These are phyloP conservation scores for Sinotaia quadrata DNA, from an alignment of 2,888 invertebrate genomes.

Conservation along the genomic window DNA sequence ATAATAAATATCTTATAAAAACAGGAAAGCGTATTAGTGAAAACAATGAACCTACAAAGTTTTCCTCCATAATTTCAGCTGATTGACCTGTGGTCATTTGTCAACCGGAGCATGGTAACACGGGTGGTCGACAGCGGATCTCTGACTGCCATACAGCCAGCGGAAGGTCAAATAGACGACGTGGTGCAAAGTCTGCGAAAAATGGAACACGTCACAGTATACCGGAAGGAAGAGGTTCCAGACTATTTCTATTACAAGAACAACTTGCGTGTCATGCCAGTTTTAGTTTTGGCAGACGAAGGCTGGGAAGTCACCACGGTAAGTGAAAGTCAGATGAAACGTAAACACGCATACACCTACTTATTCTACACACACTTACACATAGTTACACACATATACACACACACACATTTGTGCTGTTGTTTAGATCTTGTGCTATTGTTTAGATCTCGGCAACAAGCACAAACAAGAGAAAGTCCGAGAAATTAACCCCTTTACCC, in stretches of 20 bases:
- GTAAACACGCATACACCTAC: too few relatives aligned
- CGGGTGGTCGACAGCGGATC: slow-evolving; percentile 39
- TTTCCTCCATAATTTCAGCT: slow-evolving; percentile 15
- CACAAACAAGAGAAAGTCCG: too few relatives aligned
- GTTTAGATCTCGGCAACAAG: too few relatives aligned
- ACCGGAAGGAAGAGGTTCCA: slow-evolving; percentile 73
- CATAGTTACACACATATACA: too few relatives aligned
- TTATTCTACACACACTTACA: too few relatives aligned
- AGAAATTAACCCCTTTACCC: too few relatives aligned
- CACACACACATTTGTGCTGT: too few relatives aligned
- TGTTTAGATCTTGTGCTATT: too few relatives aligned
- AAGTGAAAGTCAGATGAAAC: too few relatives aligned
- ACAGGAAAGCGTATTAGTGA: background rate
- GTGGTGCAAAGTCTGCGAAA: slow-evolving; percentile 45
- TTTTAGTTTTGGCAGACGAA: slow-evolving; percentile 78
- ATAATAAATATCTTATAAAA: too few relatives aligned
- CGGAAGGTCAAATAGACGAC: slow-evolving; percentile 32
- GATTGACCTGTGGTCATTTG: slow-evolving; percentile 17
- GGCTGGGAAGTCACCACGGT: slow-evolving; percentile 74
- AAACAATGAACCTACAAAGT: background rate
- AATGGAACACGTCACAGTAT: slow-evolving; percentile 72
- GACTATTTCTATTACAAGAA: slow-evolving; percentile 78
- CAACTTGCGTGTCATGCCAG: slow-evolving; percentile 77
- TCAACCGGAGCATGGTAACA: background rate
- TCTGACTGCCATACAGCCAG: slow-evolving; percentile 44